Conservation (phyloP, 1,140 invertebrate species). For the Dolichoris vasculosae region DNA sequence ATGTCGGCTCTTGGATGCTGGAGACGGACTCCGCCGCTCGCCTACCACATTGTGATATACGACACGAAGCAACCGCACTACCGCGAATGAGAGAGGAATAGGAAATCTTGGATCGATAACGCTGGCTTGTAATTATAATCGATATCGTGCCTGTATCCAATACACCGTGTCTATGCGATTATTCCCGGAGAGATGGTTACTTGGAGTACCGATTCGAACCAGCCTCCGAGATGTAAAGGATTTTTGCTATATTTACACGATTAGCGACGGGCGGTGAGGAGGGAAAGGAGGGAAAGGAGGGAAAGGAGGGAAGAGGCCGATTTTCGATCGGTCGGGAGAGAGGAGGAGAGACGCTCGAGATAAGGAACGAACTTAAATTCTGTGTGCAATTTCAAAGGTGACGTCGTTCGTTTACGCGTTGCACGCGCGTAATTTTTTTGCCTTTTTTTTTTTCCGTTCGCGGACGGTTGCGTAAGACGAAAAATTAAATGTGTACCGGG, state of each 20-base stretch:
- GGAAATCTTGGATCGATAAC: constrained; percentile 65
- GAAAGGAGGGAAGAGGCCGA: constrained; percentile 59
- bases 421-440: neutral
- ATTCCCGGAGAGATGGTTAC: neutral
- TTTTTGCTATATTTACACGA: constrained; percentile 51
- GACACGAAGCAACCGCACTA: constrained; percentile 33
- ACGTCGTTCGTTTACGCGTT: constrained; percentile 47
- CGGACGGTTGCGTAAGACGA: no score
- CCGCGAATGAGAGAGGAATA: neutral
- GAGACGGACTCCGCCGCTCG: neutral
- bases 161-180: constrained; percentile 63
- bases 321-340: constrained; percentile 55
- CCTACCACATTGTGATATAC: constrained; percentile 69
- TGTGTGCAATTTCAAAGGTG: constrained; percentile 63
- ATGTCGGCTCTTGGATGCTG: no score
- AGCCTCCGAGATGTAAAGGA: constrained; percentile 21
- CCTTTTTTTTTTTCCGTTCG: no score
- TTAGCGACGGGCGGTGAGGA: neutral
- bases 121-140: constrained; percentile 54
- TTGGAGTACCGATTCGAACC: constrained; percentile 58
- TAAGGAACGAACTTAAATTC: constrained; percentile 49
- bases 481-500: no score
- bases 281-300: neutral
- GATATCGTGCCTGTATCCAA: constrained; percentile 72
- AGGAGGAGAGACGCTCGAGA: constrained; percentile 31